phyloP scores from a whole-genome alignment of 2,113 vertebrate genomes.

The Drymodes brunneopygia region DNA sequence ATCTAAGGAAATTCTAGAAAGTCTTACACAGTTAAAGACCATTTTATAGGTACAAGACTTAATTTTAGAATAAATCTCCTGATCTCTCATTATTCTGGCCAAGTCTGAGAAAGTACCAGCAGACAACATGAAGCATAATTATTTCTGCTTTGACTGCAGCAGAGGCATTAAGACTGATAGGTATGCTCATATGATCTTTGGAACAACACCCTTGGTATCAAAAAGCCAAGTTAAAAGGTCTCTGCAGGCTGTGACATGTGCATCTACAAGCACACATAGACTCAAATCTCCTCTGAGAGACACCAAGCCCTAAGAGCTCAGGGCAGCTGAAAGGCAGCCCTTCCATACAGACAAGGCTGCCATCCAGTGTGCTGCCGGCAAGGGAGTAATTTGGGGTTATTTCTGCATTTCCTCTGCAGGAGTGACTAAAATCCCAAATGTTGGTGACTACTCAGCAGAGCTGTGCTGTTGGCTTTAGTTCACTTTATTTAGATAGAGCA shows the following conservation, averaged over 20 bases:
- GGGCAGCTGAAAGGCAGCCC: not conserved
- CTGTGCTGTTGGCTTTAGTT: too few species aligned
- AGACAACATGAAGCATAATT: not conserved
- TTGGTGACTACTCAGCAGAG: not conserved
- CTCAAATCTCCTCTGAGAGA: not conserved
- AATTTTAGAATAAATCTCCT: not conserved
- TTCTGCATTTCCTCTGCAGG: accelerated
- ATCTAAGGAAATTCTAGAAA: not conserved
- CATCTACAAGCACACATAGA: accelerated
- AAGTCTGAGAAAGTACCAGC: not conserved
- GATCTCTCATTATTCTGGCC: not conserved
- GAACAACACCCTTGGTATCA: not conserved
- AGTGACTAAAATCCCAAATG: too few species aligned
- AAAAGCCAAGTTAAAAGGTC: too few species aligned
- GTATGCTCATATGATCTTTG: accelerated
- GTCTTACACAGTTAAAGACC: accelerated
- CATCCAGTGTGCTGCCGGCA: not conserved
- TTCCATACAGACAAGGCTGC: not conserved
- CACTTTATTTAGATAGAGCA: not conserved
- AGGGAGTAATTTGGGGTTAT: accelerated
- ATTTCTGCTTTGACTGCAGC: not conserved
- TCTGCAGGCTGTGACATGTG: accelerated
- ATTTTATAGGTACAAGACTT: not conserved
- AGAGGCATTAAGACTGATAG: not conserved
- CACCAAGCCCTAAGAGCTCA: not conserved